Percentiles rank a stretch among this genome's conserved stretches.
Evolutionary conservation across 2,797 vertebrate species (phyloP).

Genomic region (Cirrhinus mrigala): DNA sequence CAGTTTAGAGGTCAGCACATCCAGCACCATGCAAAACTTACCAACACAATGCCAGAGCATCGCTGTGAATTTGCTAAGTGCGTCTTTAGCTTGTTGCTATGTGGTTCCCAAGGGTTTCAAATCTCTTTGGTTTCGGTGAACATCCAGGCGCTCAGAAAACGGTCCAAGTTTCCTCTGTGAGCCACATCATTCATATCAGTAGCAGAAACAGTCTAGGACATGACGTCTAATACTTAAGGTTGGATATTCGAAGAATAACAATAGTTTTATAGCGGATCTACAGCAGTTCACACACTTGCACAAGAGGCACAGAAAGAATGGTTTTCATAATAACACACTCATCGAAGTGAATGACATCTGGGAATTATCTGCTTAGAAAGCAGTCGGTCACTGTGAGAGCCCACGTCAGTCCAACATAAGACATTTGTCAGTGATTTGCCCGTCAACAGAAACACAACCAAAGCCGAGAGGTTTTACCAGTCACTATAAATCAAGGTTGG

Average conservation of each 20-base stretch:
- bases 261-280: neutral
- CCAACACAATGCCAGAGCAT: neutral
- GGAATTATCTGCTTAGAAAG: slow-evolving; percentile 27
- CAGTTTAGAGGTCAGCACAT: neutral
- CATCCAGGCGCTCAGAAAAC: neutral
- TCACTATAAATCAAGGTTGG: slow-evolving; percentile 40
- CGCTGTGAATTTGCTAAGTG: neutral
- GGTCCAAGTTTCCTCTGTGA: neutral
- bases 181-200: neutral
- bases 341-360: slow-evolving; percentile 21
- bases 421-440: slow-evolving; percentile 34
- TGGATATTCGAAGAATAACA: neutral
- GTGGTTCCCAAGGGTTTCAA: neutral
- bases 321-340: neutral
- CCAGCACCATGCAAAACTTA: neutral
- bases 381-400: neutral
- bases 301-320: neutral
- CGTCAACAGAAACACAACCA: slow-evolving; percentile 5
- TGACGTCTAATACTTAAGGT: neutral
- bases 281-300: neutral
- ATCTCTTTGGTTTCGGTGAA: neutral
- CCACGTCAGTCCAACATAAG: neutral
- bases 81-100: neutral
- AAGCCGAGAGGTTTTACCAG: slow-evolving; percentile 32
- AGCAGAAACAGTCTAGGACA: neutral